Evolutionary conservation across 2,797 vertebrate genomes (phyloP).

Genomic region (Phoeniculus purpureus): DNA sequence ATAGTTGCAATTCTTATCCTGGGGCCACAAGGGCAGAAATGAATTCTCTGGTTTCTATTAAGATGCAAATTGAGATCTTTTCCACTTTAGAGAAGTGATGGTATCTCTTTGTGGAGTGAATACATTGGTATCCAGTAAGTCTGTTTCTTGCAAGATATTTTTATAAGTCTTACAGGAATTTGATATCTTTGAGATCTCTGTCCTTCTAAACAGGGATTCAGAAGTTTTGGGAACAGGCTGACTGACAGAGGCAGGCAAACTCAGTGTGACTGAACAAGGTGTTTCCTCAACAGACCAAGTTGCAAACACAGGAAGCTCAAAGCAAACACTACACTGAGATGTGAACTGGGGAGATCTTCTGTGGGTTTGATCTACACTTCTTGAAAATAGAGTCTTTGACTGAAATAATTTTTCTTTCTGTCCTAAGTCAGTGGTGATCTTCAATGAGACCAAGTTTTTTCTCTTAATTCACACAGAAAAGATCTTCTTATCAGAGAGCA

Average conservation of each 20-base stretch:
- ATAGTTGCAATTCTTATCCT: constrained; percentile 11
- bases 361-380: neutral
- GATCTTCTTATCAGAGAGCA: neutral
- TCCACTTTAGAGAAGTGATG: constrained; percentile 52
- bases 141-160: constrained; percentile 26
- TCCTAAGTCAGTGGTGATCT: neutral
- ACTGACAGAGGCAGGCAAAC: neutral
- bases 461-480: neutral
- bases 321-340: neutral
- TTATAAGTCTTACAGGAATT: constrained; percentile 43
- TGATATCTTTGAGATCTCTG: constrained; percentile 12
- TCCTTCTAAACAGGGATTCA: constrained; percentile 19
- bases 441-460: neutral
- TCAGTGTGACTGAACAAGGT: neutral
- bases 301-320: neutral
- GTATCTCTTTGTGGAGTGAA: constrained; percentile 42
- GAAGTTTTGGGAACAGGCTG: neutral
- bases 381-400: neutral
- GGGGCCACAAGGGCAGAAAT: constrained; percentile 35
- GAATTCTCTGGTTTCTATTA: constrained; percentile 64
- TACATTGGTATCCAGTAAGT: constrained; percentile 36
- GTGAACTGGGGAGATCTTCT: accelerated
- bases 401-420: neutral
- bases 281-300: neutral
- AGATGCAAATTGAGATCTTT: constrained; percentile 66